Evolutionary conservation across 1,140 invertebrate species (phyloP).

Genomic region (Telenomus remus): DNA sequence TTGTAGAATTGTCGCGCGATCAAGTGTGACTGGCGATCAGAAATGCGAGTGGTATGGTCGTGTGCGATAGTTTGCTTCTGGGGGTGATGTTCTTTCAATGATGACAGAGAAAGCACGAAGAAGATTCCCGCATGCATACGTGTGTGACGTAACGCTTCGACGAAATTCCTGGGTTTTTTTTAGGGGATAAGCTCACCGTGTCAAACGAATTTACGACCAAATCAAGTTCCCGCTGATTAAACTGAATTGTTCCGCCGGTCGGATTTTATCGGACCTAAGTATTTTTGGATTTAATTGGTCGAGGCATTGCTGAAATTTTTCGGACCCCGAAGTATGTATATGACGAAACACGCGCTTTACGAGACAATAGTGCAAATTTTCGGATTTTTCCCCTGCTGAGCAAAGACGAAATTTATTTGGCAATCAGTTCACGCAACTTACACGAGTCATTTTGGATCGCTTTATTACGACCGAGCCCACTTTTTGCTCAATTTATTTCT

Average conservation of each 20-base stretch:
- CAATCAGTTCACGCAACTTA: not conserved
- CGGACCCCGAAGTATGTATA: not conserved
- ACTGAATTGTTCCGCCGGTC: constrained; percentile 1
- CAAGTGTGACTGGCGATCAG: constrained; percentile 58
- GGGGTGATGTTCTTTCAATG: constrained; percentile 23
- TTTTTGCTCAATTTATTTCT: not conserved
- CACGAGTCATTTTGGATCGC: not conserved
- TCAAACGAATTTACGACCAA: constrained; percentile 2
- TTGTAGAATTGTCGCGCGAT: constrained; percentile 43
- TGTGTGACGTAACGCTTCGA: constrained; percentile 21
- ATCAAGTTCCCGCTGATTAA: constrained; percentile 7
- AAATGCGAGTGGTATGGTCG: constrained; percentile 34
- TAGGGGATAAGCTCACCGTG: not conserved
- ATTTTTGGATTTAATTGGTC: constrained; percentile 14
- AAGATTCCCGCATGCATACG: constrained; percentile 25
- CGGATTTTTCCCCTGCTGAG: not conserved
- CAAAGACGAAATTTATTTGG: not conserved
- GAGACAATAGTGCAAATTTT: not conserved
- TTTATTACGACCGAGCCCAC: too few relatives aligned
- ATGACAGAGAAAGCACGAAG: constrained; percentile 33
- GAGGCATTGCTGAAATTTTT: constrained; percentile 2
- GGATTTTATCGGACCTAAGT: constrained; percentile 13
- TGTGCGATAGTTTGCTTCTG: constrained; percentile 40
- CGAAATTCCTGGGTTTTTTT: not conserved
- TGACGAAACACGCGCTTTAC: not conserved